Evolutionary conservation across 2,888 invertebrate genomes (phyloP).

Genomic region (Oscheius myriophilus): DNA sequence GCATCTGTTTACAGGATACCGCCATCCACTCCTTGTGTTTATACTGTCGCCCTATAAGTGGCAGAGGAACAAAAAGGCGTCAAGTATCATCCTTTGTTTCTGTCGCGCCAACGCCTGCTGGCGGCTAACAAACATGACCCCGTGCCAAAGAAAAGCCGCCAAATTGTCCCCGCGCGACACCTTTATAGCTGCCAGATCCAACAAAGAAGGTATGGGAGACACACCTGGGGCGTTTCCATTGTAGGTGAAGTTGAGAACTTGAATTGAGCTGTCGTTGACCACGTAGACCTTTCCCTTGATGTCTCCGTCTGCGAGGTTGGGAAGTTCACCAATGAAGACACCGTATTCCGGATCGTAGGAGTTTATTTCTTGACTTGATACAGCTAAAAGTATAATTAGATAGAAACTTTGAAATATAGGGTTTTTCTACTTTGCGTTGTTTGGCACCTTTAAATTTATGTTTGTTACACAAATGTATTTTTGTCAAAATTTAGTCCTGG

Average conservation of each 20-base stretch:
- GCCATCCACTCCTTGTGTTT: conserved; percentile 4
- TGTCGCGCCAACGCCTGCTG: conserved; percentile 24
- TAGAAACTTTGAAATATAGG: background rate
- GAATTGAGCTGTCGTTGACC: conserved; percentile 68
- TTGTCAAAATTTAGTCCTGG: too few species aligned
- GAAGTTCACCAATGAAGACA: conserved; percentile 59
- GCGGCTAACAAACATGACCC: conserved; percentile 28
- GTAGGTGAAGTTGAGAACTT: conserved; percentile 69
- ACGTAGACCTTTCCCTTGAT: conserved; percentile 59
- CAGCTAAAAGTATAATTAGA: conserved; percentile 1
- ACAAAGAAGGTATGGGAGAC: conserved; percentile 13
- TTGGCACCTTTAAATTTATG: too few species aligned
- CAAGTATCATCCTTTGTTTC: conserved; percentile 28
- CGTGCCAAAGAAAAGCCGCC: conserved; percentile 25
- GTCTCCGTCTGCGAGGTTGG: conserved; percentile 42
- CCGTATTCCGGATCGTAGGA: conserved; percentile 59
- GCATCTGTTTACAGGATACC: too few species aligned
- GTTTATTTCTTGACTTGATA: conserved; percentile 36
- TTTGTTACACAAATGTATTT: too few species aligned
- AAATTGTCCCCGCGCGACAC: conserved; percentile 21
- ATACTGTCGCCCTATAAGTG: conserved; percentile 13
- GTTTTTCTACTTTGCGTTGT: too few species aligned
- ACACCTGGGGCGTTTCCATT: conserved; percentile 61
- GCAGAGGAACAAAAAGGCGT: conserved; percentile 25
- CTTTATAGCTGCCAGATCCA: conserved; percentile 25